Evolutionary conservation across 2,797 vertebrate genomes (phyloP).

Genomic region (Spinibarbus caldwelli): DNA sequence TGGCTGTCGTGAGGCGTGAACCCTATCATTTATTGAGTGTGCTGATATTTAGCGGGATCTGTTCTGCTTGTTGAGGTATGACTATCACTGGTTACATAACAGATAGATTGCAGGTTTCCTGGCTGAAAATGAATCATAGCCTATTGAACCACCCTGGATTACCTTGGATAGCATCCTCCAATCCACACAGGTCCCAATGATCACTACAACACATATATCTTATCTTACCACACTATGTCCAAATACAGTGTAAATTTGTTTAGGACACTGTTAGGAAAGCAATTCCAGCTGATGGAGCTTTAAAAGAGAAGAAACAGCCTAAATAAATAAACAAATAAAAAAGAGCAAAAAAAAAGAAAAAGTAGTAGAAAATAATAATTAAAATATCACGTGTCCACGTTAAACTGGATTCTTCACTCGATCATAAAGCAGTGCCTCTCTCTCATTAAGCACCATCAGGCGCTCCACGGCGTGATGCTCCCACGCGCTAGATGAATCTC

Average conservation of each 20-base stretch:
- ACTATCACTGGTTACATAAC: constrained; percentile 42
- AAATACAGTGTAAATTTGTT: not conserved
- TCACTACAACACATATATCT: not conserved
- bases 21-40: constrained; percentile 9
- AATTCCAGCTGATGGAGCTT: not conserved
- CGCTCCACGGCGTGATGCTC: not conserved
- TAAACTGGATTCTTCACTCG: not conserved
- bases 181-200: not conserved
- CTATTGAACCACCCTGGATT: constrained; percentile 16
- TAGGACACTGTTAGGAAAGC: not conserved
- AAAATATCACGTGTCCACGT: not conserved
- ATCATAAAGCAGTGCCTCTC: not conserved
- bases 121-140: constrained; percentile 47
- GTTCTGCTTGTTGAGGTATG: constrained; percentile 31
- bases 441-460: constrained; percentile 18
- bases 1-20: constrained; percentile 13
- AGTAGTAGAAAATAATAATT: not conserved
- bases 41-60: constrained; percentile 32
- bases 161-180: constrained; percentile 22
- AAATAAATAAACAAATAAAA: not conserved
- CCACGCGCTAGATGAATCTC: constrained; percentile 23
- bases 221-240: not conserved
- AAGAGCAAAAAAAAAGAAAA: not conserved
- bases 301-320: too few species aligned
- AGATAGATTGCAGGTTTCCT: constrained; percentile 20